phyloP scores from a whole-genome alignment of 2,797 vertebrate species.

The Danio jaintianensis region DNA sequence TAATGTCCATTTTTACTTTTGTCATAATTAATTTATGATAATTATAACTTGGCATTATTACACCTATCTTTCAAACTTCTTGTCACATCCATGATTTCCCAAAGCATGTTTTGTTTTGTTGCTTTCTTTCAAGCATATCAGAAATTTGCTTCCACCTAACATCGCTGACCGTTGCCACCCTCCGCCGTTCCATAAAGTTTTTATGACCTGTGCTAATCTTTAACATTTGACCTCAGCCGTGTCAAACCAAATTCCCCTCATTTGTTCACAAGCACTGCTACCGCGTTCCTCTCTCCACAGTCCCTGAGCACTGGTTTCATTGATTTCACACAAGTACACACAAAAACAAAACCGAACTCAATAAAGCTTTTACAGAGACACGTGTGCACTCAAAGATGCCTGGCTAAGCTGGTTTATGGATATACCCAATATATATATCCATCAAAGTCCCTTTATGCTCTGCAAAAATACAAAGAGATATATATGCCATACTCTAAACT shows the following conservation, averaged over 20 bases:
- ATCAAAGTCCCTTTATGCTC: conserved; percentile 67
- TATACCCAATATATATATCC: conserved; percentile 25
- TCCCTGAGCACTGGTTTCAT: conserved; percentile 78
- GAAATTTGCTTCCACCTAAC: not conserved
- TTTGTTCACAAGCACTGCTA: conserved; percentile 59
- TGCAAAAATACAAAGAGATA: conserved; percentile 45
- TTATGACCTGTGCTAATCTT: conserved; percentile 58
- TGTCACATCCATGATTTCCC: not conserved
- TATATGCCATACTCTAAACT: conserved; percentile 31
- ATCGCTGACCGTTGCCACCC: not conserved
- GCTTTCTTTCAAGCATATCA: too few species aligned
- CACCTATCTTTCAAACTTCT: not conserved
- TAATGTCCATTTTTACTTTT: not conserved
- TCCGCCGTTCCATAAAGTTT: conserved; percentile 47
- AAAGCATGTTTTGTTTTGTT: not conserved
- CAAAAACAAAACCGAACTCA: conserved; percentile 60
- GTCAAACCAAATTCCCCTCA: conserved; percentile 49
- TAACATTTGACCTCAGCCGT: conserved; percentile 43
- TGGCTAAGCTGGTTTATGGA: conserved; percentile 38
- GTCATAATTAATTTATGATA: too few species aligned
- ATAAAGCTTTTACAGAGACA: conserved; percentile 70
- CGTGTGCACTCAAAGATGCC: conserved; percentile 33
- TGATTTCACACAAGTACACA: conserved; percentile 70
- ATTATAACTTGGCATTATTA: too few species aligned
- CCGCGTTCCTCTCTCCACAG: conserved; percentile 61